Percentiles rank a stretch among this genome's conserved stretches.
phyloP scores from a whole-genome alignment of 2,888 invertebrate species.

The Strigamia maritima region DNA sequence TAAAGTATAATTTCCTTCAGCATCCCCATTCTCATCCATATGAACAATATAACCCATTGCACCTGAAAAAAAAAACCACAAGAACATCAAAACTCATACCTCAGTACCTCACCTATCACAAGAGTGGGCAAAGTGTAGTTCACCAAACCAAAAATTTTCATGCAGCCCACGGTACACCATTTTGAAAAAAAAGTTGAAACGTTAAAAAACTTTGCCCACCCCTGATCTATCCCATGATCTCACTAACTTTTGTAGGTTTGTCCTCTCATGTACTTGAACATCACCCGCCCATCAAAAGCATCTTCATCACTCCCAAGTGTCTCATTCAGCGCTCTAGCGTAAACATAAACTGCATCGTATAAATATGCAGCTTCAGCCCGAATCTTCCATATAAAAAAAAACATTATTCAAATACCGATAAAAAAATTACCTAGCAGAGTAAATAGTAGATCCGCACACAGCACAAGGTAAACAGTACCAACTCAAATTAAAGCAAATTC shows the following conservation, averaged over 20 bases:
- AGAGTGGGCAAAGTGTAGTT: no score
- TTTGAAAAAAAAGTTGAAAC: no score
- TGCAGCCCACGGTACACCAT: no score
- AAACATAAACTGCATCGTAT: constrained; percentile 55
- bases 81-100: constrained; percentile 3
- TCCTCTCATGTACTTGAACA: constrained; percentile 52
- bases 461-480: no score
- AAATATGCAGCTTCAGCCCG: constrained; percentile 54
- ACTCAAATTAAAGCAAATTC: no score
- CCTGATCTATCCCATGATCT: no score
- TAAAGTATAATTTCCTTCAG: constrained; percentile 89
- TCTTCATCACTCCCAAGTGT: constrained; percentile 49
- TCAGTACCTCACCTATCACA: no score
- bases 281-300: constrained; percentile 51
- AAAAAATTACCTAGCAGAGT: constrained; percentile 2
- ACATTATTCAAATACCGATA: neutral
- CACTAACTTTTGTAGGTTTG: constrained; percentile 54
- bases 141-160: no score
- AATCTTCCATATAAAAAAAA: constrained; percentile 43
- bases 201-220: no score
- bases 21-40: constrained; percentile 88
- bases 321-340: constrained; percentile 52
- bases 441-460: neutral
- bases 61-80: constrained; percentile 47
- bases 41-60: constrained; percentile 74